Evolutionary conservation across 2,797 vertebrate species (phyloP), one percentile per base, ranked within the genome.

Genomic region (Chlorospingus semifuscus): DNA sequence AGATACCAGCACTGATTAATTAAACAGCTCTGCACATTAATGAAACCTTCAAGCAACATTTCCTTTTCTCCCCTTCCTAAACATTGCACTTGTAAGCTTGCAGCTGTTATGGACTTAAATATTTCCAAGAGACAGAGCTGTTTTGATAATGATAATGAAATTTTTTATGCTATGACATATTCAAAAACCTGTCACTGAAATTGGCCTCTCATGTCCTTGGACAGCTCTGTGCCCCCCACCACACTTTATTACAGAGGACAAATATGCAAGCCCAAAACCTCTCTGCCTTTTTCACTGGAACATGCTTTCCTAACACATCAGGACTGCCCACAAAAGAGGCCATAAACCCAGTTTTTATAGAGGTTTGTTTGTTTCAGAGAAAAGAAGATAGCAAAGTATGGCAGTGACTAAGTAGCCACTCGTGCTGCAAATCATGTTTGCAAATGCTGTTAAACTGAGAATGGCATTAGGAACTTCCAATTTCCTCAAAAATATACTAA

Each of bases 1-100:
- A 89, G 44, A 82, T 53, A 81, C 17, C 83, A 90, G 55, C 52
- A 61, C 37, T 30, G 47, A 79, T 83, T 94, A 91, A 72, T 94
- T 86, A 93, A 95, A 92, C 13, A 83, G 52, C 56, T 86, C 18
- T 76, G 56, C 52, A 85, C 34, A 72, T 76, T 90, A 93, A 76
- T 9, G 0, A 95, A 66, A 72, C 22, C 50, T 92, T 94, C 57
- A 66, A 81, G 69, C 52, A 69, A 78, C 16, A 36, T 56, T 83
- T 93, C 42, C 36, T 69, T 13, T 79, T 85, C 64, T 83, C 42
- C 20, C 47, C 57, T 89, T 80, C 34, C 50, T 71, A 86, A 61
- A 32, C 15, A 7, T 49, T 79, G 44, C 32, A 34, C 26, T 77
- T 50, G 16, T 50, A 81, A 93, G n/a, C 50, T 80, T 85, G 53